phyloP scores from a whole-genome alignment of 2,113 vertebrate genomes.

The Eublepharis macularius region DNA sequence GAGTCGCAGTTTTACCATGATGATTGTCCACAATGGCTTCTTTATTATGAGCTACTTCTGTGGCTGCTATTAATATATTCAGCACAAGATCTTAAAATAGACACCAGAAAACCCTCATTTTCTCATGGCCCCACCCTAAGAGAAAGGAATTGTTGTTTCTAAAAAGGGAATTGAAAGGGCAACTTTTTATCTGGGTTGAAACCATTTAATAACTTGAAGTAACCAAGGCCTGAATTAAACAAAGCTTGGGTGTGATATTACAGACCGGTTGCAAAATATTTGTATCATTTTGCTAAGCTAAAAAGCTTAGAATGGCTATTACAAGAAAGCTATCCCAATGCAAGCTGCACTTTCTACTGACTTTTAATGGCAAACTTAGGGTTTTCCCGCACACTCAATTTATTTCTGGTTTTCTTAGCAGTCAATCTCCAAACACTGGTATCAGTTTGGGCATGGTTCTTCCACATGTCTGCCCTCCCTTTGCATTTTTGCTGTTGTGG shows the following conservation, averaged over 20 bases:
- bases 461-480: too few species aligned
- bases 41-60: background rate
- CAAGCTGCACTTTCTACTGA: background rate
- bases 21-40: background rate
- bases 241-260: background rate
- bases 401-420: too few species aligned
- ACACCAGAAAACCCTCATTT: background rate
- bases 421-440: too few species aligned
- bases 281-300: background rate
- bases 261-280: background rate
- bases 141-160: background rate
- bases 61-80: slow-evolving; percentile 10
- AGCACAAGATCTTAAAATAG: background rate
- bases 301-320: background rate
- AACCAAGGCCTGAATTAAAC: slow-evolving; percentile 5
- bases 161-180: background rate
- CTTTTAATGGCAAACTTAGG: background rate
- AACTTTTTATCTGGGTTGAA: background rate
- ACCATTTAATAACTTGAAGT: background rate
- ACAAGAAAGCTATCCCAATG: background rate
- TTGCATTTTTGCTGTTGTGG: too few species aligned
- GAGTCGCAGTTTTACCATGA: slow-evolving; percentile 12
- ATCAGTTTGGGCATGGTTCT: too few species aligned
- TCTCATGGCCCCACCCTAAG: background rate
- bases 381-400: too few species aligned